Evolutionary conservation across 2,113 vertebrate species (phyloP).

Genomic region (Tricholaema leucomelas): DNA sequence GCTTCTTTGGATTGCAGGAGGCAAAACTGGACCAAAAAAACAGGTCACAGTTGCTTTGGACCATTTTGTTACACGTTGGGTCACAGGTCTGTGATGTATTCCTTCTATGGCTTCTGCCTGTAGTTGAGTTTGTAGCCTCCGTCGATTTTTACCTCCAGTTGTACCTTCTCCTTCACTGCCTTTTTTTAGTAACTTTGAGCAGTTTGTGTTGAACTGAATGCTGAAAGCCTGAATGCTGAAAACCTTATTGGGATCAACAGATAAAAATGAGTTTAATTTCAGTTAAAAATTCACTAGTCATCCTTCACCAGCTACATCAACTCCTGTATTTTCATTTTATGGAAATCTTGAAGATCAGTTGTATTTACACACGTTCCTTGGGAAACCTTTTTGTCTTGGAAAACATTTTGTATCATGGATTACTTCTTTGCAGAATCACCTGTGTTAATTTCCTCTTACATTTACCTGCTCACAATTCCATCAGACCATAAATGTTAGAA

Average conservation of each 20-base stretch:
- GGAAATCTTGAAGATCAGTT: background rate
- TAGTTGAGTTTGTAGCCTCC: background rate
- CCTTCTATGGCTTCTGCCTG: background rate
- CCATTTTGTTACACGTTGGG: rapidly evolving
- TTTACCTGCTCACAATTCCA: background rate
- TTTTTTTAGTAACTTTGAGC: background rate
- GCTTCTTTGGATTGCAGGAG: background rate
- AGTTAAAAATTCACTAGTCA: background rate
- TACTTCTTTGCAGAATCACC: background rate
- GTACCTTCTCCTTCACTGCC: background rate
- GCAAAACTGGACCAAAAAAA: no score
- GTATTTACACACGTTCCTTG: background rate
- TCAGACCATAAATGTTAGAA: background rate
- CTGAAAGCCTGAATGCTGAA: background rate
- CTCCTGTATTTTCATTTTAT: background rate
- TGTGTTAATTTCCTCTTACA: background rate
- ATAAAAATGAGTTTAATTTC: background rate
- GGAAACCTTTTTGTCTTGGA: background rate
- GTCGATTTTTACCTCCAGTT: background rate
- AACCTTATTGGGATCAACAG: background rate
- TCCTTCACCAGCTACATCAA: background rate
- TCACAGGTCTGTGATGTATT: background rate
- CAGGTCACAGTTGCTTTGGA: background rate
- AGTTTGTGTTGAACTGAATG: background rate
- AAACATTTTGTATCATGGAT: background rate